Conservation (phyloP, 2,113 vertebrate species). For the Acanthochromis polyacanthus region DNA sequence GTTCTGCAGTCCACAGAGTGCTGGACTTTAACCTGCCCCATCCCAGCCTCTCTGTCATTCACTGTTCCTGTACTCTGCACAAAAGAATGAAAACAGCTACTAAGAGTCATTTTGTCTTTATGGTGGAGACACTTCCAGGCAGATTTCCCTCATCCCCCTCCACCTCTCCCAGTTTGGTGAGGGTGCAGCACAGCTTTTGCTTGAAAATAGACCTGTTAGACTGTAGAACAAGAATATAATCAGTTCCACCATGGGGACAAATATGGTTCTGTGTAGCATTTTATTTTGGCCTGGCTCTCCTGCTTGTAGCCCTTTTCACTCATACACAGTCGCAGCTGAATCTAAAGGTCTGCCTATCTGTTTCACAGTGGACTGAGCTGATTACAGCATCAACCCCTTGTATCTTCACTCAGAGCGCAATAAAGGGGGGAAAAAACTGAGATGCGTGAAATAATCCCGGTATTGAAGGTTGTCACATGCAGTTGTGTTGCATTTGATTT, state of each 20-base stretch:
- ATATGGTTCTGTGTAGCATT: slow-evolving; percentile 74
- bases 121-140: slow-evolving; percentile 62
- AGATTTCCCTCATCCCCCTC: neutral
- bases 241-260: slow-evolving; percentile 74
- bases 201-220: slow-evolving; percentile 20
- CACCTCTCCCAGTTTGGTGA: slow-evolving; percentile 6
- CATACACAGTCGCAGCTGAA: slow-evolving; percentile 74
- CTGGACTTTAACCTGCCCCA: slow-evolving; percentile 78
- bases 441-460: slow-evolving; percentile 33
- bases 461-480: slow-evolving; percentile 32
- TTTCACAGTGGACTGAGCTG: slow-evolving; percentile 46
- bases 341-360: slow-evolving; percentile 70
- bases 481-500: slow-evolving; percentile 43
- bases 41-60: slow-evolving; percentile 78
- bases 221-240: slow-evolving; percentile 24
- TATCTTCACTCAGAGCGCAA: slow-evolving; percentile 1
- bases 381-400: slow-evolving; percentile 41
- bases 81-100: slow-evolving; percentile 74
- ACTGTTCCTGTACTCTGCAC: slow-evolving; percentile 75
- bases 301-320: slow-evolving; percentile 78
- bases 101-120: slow-evolving; percentile 76
- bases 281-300: slow-evolving; percentile 77
- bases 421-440: slow-evolving; percentile 42
- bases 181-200: slow-evolving; percentile 10
- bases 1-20: slow-evolving; percentile 75